phyloP scores from a whole-genome alignment of 2,888 invertebrate genomes.

The Euzophera pinguis region DNA sequence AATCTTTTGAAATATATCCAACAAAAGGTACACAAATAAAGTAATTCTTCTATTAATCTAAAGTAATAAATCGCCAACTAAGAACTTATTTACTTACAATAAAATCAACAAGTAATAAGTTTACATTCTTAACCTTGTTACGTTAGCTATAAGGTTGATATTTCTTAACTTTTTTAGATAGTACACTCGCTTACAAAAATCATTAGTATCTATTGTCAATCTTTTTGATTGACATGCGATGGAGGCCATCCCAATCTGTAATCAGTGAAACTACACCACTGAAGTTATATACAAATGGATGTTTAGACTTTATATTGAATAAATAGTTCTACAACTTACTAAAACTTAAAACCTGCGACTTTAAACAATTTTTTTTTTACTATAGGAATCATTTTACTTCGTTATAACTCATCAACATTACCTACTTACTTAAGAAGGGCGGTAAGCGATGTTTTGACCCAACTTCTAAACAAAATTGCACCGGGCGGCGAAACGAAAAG shows the following conservation, averaged over 20 bases:
- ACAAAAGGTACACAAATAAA: neutral
- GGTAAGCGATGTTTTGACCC: too few relatives aligned
- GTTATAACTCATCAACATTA: too few relatives aligned
- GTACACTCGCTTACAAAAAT: slow-evolving; percentile 24
- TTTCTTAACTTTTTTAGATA: neutral
- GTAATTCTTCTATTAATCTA: neutral
- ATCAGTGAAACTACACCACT: neutral
- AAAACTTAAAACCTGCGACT: too few relatives aligned
- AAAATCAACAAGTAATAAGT: neutral
- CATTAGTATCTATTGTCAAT: slow-evolving; percentile 45
- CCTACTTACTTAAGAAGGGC: too few relatives aligned
- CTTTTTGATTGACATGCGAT: slow-evolving; percentile 39
- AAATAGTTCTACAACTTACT: too few relatives aligned
- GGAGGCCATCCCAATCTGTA: slow-evolving; percentile 21
- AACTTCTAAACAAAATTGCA: too few relatives aligned
- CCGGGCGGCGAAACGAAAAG: neutral
- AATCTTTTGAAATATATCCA: neutral
- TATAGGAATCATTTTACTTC: too few relatives aligned
- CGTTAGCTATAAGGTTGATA: neutral
- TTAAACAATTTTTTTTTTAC: too few relatives aligned
- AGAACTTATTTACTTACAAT: neutral
- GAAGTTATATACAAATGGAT: neutral
- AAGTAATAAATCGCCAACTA: neutral
- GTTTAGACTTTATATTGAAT: neutral
- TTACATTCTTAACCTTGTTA: neutral